Evolutionary conservation across 2,113 vertebrate genomes (phyloP).

Genomic region (Cheilinus undulatus): DNA sequence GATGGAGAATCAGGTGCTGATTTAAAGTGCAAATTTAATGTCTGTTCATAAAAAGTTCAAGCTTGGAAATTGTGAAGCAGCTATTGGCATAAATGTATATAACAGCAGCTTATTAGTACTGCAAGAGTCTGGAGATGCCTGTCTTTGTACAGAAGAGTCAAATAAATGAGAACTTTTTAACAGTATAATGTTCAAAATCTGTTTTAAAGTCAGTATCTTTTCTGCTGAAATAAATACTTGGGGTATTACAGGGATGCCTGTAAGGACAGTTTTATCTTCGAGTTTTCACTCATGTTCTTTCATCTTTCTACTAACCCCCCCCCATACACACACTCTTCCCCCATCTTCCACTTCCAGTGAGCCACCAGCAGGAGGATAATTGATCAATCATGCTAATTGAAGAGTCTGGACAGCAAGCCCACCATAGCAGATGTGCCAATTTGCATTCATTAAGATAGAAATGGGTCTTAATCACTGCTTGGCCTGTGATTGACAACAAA

Average conservation of each 20-base stretch:
- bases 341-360: conserved; percentile 67
- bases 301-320: conserved; percentile 33
- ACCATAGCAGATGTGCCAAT: conserved; percentile 87
- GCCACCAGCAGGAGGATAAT: conserved; percentile 82
- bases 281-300: conserved; percentile 28
- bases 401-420: conserved; percentile 85
- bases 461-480: conserved; percentile 83
- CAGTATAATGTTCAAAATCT: too few species aligned
- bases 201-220: too few species aligned
- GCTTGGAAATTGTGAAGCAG: not conserved
- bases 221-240: too few species aligned
- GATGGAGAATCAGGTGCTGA: conserved; percentile 37
- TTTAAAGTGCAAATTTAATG: conserved; percentile 42
- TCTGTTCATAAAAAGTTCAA: conserved; percentile 12
- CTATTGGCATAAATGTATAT: too few species aligned
- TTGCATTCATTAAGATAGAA: conserved; percentile 86
- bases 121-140: too few species aligned
- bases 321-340: conserved; percentile 23
- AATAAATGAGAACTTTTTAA: too few species aligned
- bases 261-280: too few species aligned
- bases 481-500: conserved; percentile 83
- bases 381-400: conserved; percentile 88
- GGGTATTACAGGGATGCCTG: too few species aligned
- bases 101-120: too few species aligned
- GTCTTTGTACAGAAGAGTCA: too few species aligned